A percentile compares a stretch with the other conserved stretches of the same genome.
phyloP scores from a whole-genome alignment of 2,888 invertebrate genomes.

The Chrysina gloriosa region DNA sequence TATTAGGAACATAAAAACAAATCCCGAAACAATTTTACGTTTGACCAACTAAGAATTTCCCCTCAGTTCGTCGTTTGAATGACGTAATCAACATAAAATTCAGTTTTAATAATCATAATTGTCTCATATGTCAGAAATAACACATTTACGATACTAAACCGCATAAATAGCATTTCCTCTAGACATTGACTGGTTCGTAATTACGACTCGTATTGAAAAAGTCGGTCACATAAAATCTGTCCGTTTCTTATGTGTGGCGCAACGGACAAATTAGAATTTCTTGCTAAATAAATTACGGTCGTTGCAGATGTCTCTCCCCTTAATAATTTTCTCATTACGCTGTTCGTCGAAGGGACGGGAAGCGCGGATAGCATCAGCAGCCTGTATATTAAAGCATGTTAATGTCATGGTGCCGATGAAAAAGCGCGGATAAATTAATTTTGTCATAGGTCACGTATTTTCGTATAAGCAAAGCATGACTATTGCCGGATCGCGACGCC shows the following conservation, averaged over 20 bases:
- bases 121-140: background rate
- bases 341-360: constrained; percentile 17
- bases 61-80: too few relatives aligned
- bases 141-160: too few relatives aligned
- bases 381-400: constrained; percentile 25
- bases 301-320: constrained; percentile 38
- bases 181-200: background rate
- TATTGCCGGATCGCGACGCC: background rate
- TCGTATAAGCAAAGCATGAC: background rate
- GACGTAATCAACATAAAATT: too few relatives aligned
- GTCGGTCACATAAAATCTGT: background rate
- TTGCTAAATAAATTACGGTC: constrained; percentile 40
- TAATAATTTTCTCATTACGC: constrained; percentile 39
- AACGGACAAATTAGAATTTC: constrained; percentile 35
- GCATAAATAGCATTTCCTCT: background rate
- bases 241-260: background rate
- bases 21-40: too few relatives aligned
- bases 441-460: constrained; percentile 35
- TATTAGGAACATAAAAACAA: too few relatives aligned
- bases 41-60: too few relatives aligned
- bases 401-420: background rate
- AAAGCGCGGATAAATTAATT: constrained; percentile 7
- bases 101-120: too few relatives aligned
- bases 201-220: background rate
- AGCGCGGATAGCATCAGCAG: background rate